Conservation (phyloP, 1,140 invertebrate species). For the Liolophura sinensis region DNA sequence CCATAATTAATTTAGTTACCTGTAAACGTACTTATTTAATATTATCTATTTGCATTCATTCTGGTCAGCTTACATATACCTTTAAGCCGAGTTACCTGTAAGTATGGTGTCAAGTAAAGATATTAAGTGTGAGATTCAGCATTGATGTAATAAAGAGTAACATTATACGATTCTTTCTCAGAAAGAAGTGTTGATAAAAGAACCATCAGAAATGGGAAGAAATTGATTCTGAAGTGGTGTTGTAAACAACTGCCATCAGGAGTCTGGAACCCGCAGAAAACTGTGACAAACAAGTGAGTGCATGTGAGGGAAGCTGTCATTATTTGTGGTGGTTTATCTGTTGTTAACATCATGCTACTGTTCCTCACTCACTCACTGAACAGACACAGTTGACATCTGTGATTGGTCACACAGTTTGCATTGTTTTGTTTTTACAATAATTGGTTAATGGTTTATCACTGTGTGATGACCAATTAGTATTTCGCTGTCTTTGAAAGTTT, state of each 20-base stretch:
- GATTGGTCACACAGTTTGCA: neutral
- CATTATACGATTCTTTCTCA: neutral
- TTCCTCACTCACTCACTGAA: too few species aligned
- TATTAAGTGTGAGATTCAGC: too few species aligned
- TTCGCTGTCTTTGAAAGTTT: neutral
- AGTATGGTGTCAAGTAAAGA: neutral
- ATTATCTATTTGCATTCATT: neutral
- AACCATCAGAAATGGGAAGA: neutral
- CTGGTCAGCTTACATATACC: neutral
- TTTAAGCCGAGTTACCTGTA: too few species aligned
- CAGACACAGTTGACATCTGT: too few species aligned
- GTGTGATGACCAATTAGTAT: neutral
- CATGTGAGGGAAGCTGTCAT: too few species aligned
- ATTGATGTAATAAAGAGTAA: too few species aligned
- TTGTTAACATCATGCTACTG: too few species aligned
- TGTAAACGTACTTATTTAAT: too few species aligned
- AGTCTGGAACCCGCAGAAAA: neutral
- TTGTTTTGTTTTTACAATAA: neutral
- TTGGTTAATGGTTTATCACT: neutral
- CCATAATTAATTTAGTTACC: too few species aligned
- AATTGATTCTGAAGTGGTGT: constrained; percentile 1
- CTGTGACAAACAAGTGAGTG: neutral
- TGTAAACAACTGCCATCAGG: neutral
- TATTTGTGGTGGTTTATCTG: neutral
- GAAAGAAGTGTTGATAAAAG: neutral